phyloP scores from a whole-genome alignment of 2,888 invertebrate genomes.

The Lacanobia wlatinum region DNA sequence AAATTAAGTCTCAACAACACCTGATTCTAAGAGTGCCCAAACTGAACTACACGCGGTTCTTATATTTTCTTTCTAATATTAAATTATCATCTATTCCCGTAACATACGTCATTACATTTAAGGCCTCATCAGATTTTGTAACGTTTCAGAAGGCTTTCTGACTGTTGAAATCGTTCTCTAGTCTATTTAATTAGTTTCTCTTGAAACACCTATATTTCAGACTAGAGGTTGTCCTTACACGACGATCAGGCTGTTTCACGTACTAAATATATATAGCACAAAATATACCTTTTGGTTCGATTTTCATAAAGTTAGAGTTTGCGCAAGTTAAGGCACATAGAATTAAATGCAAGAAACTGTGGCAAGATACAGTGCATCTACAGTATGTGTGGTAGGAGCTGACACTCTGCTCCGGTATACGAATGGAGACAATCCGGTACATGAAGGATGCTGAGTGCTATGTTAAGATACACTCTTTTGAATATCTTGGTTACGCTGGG shows the following conservation, averaged over 20 bases:
- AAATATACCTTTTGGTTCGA: conserved; percentile 60
- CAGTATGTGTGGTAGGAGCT: conserved; percentile 25
- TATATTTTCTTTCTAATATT: conserved; percentile 39
- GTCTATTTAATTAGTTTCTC: conserved; percentile 57
- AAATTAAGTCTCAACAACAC: conserved; percentile 47
- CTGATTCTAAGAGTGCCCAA: conserved; percentile 39
- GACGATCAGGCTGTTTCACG: conserved; percentile 48
- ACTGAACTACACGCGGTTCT: conserved; percentile 34
- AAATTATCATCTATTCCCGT: conserved; percentile 54
- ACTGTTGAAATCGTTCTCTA: conserved; percentile 54
- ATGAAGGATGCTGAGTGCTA: conserved; percentile 4
- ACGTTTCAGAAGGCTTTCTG: conserved; percentile 51
- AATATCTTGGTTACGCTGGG: conserved; percentile 14
- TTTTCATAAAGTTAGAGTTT: conserved; percentile 47
- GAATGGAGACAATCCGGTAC: not conserved
- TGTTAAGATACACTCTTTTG: conserved; percentile 2
- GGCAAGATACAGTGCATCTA: conserved; percentile 78
- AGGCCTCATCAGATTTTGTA: conserved; percentile 61
- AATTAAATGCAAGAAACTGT: conserved; percentile 84
- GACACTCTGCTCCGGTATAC: conserved; percentile 6
- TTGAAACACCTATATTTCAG: conserved; percentile 57
- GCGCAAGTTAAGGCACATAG: conserved; percentile 59
- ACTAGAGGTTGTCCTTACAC: conserved; percentile 66
- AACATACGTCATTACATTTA: conserved; percentile 50
- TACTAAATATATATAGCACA: conserved; percentile 62